Evolutionary conservation across 2,888 invertebrate species (phyloP).

Genomic region (Amphipoea oculea): DNA sequence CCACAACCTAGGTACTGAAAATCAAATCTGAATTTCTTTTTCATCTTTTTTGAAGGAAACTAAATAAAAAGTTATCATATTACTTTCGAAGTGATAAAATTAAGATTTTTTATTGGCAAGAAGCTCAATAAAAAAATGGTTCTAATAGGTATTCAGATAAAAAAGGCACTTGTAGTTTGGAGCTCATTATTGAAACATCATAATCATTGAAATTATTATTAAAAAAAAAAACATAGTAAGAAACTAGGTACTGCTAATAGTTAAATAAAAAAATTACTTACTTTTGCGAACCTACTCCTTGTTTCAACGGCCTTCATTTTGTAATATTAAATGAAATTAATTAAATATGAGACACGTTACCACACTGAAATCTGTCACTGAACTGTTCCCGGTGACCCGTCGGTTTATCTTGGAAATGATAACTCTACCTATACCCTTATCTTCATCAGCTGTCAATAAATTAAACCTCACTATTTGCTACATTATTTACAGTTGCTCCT

Average conservation of each 20-base stretch:
- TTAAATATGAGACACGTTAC: conserved; percentile 54
- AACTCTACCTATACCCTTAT: conserved; percentile 75
- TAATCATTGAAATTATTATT: neutral
- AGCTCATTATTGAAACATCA: neutral
- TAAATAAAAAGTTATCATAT: neutral
- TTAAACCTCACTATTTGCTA: conserved; percentile 56
- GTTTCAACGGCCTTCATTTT: conserved; percentile 79
- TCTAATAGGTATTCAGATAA: neutral
- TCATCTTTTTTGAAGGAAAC: neutral
- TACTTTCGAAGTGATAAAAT: neutral
- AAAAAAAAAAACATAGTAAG: neutral
- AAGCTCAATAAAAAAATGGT: neutral
- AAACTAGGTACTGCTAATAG: neutral
- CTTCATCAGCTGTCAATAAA: conserved; percentile 78
- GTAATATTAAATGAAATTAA: conserved; percentile 26
- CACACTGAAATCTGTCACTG: conserved; percentile 67
- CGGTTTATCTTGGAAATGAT: conserved; percentile 73
- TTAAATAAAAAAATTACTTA: conserved; percentile 41
- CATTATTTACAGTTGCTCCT: conserved; percentile 24
- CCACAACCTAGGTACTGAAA: neutral
- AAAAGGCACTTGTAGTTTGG: neutral
- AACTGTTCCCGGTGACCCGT: conserved; percentile 70
- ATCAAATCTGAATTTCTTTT: neutral
- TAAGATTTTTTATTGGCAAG: neutral
- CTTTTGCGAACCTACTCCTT: conserved; percentile 66